Evolutionary conservation across 2,888 invertebrate species (phyloP).

Genomic region (Tetrapedia diversipes): DNA sequence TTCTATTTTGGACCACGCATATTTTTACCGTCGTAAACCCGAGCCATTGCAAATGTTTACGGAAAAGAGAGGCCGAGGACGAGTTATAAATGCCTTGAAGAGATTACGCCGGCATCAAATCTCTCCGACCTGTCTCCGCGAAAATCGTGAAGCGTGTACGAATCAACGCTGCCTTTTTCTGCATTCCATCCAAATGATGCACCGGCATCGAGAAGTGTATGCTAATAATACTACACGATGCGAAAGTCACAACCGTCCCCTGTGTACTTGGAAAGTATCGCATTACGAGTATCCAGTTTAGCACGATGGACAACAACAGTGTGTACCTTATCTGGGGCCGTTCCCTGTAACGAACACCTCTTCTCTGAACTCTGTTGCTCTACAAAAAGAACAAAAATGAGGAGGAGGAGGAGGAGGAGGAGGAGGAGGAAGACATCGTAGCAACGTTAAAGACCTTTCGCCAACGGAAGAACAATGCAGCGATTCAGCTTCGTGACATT

Average conservation of each 20-base stretch:
- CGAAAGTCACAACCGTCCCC: constrained; percentile 28
- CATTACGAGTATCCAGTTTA: constrained; percentile 34
- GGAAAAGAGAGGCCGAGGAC: constrained; percentile 6
- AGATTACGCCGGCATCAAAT: neutral
- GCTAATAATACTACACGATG: constrained; percentile 53
- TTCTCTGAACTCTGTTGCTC: neutral
- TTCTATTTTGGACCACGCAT: neutral
- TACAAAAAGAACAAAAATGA: too few species aligned
- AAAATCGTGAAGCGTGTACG: constrained; percentile 7
- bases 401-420: too few species aligned
- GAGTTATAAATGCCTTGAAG: neutral
- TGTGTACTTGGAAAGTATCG: constrained; percentile 27
- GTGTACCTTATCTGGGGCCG: constrained; percentile 11
- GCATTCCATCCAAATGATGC: constrained; percentile 45
- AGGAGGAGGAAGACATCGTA: too few species aligned
- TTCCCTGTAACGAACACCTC: neutral
- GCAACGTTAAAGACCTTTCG: neutral
- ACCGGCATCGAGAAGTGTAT: constrained; percentile 30
- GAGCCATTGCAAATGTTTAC: constrained; percentile 8
- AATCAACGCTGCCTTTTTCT: constrained; percentile 8
- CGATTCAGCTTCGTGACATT: neutral
- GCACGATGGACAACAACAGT: constrained; percentile 12
- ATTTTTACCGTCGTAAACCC: neutral
- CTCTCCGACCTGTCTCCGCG: neutral
- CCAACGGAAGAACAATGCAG: neutral